Evolutionary conservation across 2,888 invertebrate species (phyloP).

Genomic region (Sesamia inferens): DNA sequence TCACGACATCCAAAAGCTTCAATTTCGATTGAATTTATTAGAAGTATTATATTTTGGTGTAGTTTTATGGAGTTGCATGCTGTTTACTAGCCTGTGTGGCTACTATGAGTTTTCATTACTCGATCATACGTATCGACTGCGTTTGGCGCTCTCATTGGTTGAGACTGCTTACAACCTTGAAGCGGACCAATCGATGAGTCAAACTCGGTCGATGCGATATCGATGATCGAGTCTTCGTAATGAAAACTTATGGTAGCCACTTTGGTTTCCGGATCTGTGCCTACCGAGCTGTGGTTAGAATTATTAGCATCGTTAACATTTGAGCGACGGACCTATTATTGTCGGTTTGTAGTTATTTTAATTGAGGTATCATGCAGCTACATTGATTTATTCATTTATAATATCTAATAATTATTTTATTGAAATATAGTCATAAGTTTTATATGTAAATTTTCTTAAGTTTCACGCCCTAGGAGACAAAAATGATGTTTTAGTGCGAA

Average conservation of each 20-base stretch:
- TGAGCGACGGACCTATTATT: background rate
- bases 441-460: constrained; percentile 27
- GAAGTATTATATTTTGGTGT: constrained; percentile 38
- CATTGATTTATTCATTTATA: constrained; percentile 42
- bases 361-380: constrained; percentile 46
- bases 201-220: too few species aligned
- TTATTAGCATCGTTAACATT: constrained; percentile 22
- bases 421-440: constrained; percentile 39
- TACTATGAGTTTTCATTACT: too few species aligned
- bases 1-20: constrained; percentile 61
- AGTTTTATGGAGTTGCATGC: constrained; percentile 8
- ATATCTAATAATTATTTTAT: constrained; percentile 35
- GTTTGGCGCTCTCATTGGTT: too few species aligned
- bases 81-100: background rate
- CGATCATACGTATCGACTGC: too few species aligned
- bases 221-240: too few species aligned
- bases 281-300: background rate
- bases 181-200: too few species aligned
- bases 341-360: constrained; percentile 22
- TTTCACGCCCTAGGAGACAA: constrained; percentile 43
- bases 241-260: too few species aligned
- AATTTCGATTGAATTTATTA: constrained; percentile 51
- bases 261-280: background rate
- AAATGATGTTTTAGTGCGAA: constrained; percentile 39
- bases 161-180: too few species aligned